Conservation (phyloP, 2,113 vertebrate species). For the Murina feae region DNA sequence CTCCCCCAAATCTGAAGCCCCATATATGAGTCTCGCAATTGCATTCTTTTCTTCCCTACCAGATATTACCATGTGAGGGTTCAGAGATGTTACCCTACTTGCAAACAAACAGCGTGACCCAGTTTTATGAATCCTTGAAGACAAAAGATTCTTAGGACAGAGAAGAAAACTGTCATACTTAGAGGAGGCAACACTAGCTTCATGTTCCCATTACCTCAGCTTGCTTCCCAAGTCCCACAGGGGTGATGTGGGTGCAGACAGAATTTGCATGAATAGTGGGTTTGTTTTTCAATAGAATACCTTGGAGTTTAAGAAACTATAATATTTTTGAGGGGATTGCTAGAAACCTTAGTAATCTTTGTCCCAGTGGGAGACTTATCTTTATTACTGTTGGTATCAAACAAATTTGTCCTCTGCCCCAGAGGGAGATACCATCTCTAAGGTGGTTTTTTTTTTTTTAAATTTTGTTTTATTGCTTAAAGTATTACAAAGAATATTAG, state of each 20-base stretch:
- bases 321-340: neutral
- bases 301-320: neutral
- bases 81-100: neutral
- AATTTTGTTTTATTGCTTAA: no score
- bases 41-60: neutral
- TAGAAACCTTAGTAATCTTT: neutral
- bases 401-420: neutral
- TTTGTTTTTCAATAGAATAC: neutral
- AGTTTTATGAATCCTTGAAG: neutral
- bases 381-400: neutral
- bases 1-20: neutral
- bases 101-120: neutral
- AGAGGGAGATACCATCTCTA: neutral
- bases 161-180: neutral
- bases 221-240: accelerated
- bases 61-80: neutral
- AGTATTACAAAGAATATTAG: no score
- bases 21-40: neutral
- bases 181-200: neutral
- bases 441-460: no score
- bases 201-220: neutral
- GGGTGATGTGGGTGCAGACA: neutral
- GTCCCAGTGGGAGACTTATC: neutral
- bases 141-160: neutral
- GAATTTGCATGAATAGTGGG: neutral